Conservation (phyloP, 2,113 vertebrate genomes). For the Chunga burmeisteri region DNA sequence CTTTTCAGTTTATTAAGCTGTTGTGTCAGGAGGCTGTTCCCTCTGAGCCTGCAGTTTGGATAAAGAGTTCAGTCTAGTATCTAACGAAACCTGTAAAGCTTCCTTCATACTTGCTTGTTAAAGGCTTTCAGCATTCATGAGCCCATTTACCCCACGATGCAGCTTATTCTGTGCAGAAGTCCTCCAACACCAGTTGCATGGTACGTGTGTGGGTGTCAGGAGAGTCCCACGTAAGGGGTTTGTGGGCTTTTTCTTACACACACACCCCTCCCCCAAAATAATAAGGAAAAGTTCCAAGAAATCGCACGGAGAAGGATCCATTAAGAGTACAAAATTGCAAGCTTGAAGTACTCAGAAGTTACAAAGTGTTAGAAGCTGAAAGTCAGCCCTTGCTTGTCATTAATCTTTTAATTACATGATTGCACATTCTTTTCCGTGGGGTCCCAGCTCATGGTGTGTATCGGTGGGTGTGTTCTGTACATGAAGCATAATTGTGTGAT, state of each 20-base stretch:
- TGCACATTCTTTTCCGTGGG: neutral
- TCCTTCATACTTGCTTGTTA: neutral
- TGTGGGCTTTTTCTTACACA: neutral
- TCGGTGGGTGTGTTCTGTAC: neutral
- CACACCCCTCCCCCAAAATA: neutral
- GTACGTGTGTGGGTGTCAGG: neutral
- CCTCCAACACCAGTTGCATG: fast-evolving
- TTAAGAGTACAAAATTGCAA: neutral
- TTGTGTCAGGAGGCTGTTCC: neutral
- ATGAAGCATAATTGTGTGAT: neutral
- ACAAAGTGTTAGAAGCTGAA: neutral
- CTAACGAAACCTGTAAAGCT: neutral
- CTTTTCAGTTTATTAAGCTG: neutral
- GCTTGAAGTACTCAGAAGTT: neutral
- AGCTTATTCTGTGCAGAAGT: neutral
- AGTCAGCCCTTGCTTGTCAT: neutral
- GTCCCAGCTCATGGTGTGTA: neutral
- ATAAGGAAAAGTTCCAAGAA: neutral
- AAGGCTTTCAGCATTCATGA: neutral
- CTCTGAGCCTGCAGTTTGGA: neutral
- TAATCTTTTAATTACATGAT: neutral
- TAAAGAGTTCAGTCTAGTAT: neutral
- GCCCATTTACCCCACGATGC: neutral
- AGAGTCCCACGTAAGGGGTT: neutral
- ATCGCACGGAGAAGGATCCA: neutral